These are phyloP conservation scores for Trichechus manatus DNA, from an alignment of 2,113 vertebrate genomes.

Conservation along the genomic window DNA sequence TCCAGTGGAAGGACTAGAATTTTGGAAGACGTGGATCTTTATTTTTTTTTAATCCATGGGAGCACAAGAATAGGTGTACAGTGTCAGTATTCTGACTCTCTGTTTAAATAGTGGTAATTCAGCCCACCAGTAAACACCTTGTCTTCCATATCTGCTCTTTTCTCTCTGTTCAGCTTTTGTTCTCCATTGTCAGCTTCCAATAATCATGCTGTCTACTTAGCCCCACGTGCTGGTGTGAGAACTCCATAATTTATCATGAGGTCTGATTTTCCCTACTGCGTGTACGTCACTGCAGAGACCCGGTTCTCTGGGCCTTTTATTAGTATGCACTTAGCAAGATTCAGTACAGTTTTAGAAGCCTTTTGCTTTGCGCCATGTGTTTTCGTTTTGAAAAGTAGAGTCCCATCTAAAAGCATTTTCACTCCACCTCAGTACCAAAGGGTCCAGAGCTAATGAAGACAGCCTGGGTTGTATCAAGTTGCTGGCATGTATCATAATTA, in stretches of 20 bases:
- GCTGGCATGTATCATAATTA: constrained; percentile 47
- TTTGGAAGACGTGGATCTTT: not conserved
- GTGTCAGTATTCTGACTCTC: not conserved
- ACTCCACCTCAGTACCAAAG: not conserved
- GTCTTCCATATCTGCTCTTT: not conserved
- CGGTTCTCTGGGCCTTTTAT: not conserved
- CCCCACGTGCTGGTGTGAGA: not conserved
- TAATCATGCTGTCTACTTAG: not conserved
- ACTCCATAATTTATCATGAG: not conserved
- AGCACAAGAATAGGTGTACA: not conserved
- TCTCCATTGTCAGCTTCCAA: not conserved
- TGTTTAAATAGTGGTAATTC: not conserved
- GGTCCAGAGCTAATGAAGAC: not conserved
- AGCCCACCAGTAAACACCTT: not conserved
- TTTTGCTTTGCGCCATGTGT: not conserved
- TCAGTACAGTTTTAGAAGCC: not conserved
- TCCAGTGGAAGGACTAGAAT: not conserved
- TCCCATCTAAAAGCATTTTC: constrained; percentile 5
- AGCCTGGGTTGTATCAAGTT: not conserved
- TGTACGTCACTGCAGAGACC: not conserved
- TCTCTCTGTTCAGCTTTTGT: not conserved
- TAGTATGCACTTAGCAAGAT: constrained; percentile 16
- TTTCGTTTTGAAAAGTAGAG: constrained; percentile 41
- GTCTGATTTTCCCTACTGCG: not conserved
- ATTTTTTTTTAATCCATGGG: not conserved